These are phyloP conservation scores for Trachelipus rathkii DNA, from an alignment of 1,140 invertebrate species.

Conservation along the genomic window DNA sequence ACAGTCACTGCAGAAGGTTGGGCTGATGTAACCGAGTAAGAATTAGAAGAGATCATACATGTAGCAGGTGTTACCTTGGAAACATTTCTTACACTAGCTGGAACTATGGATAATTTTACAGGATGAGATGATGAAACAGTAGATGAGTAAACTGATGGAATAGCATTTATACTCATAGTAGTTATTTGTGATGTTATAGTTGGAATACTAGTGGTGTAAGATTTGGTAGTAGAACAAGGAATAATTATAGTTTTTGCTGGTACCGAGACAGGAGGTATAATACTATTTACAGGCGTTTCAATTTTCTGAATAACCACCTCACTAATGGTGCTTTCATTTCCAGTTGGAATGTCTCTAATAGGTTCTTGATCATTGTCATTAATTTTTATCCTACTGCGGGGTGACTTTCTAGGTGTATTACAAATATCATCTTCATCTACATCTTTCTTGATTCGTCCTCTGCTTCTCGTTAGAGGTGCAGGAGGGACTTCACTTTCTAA, in stretches of 20 bases:
- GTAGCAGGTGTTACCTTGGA: neutral
- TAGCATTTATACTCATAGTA: neutral
- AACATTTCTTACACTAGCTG: neutral
- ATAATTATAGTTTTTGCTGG: slow-evolving; percentile 1
- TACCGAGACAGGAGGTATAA: neutral
- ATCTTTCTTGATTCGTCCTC: neutral
- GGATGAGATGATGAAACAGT: neutral
- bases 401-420: neutral
- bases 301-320: neutral
- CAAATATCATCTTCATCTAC: neutral
- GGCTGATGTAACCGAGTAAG: neutral
- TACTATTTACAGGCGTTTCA: neutral
- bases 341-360: neutral
- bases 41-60: neutral
- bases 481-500: neutral
- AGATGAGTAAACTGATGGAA: neutral
- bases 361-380: neutral
- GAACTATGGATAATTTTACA: neutral
- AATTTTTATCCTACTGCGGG: neutral
- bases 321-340: neutral
- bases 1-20: neutral
- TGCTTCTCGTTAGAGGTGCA: neutral
- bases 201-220: neutral
- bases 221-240: neutral
- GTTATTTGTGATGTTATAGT: neutral